These are phyloP conservation scores for Enteromius argenteus DNA, from an alignment of 2,797 vertebrate species.

Conservation along the genomic window DNA sequence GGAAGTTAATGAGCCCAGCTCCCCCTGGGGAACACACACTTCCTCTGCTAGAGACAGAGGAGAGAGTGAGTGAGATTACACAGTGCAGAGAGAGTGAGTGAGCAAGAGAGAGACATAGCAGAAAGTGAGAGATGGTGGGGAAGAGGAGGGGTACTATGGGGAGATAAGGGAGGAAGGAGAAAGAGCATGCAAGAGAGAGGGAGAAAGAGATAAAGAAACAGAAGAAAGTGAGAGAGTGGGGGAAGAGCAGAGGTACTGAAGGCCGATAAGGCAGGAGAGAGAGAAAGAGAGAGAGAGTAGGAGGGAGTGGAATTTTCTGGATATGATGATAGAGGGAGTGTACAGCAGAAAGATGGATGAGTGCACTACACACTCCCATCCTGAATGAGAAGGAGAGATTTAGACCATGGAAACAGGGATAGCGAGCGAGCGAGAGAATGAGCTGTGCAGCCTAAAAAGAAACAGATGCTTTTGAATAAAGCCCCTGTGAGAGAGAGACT, in stretches of 20 bases:
- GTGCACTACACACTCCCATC: slow-evolving; percentile 53
- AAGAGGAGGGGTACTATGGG: slow-evolving; percentile 64
- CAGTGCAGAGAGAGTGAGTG: slow-evolving; percentile 45
- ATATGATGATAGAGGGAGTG: slow-evolving; percentile 56
- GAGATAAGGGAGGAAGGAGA: slow-evolving; percentile 58
- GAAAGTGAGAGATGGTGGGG: slow-evolving; percentile 58
- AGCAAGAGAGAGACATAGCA: slow-evolving; percentile 56
- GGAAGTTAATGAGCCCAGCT: slow-evolving; percentile 70
- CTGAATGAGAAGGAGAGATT: slow-evolving; percentile 45
- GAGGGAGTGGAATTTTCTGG: slow-evolving; percentile 53
- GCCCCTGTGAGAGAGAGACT: slow-evolving; percentile 14
- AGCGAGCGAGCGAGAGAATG: slow-evolving; percentile 71
- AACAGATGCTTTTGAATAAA: slow-evolving; percentile 59
- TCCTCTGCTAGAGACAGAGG: slow-evolving; percentile 66
- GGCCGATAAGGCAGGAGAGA: slow-evolving; percentile 58
- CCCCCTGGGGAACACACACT: slow-evolving; percentile 72
- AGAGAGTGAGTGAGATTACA: slow-evolving; percentile 63
- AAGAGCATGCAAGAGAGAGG: slow-evolving; percentile 71
- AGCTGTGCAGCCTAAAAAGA: slow-evolving; percentile 62
- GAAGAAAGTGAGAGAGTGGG: slow-evolving; percentile 74
- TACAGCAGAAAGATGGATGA: slow-evolving; percentile 62
- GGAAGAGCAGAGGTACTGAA: slow-evolving; percentile 45
- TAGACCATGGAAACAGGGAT: slow-evolving; percentile 61
- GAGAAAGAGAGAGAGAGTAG: slow-evolving; percentile 41
- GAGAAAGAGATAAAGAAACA: slow-evolving; percentile 70